These are phyloP conservation scores for Cosmopolites sordidus DNA, from an alignment of 2,888 invertebrate species.

Conservation along the genomic window DNA sequence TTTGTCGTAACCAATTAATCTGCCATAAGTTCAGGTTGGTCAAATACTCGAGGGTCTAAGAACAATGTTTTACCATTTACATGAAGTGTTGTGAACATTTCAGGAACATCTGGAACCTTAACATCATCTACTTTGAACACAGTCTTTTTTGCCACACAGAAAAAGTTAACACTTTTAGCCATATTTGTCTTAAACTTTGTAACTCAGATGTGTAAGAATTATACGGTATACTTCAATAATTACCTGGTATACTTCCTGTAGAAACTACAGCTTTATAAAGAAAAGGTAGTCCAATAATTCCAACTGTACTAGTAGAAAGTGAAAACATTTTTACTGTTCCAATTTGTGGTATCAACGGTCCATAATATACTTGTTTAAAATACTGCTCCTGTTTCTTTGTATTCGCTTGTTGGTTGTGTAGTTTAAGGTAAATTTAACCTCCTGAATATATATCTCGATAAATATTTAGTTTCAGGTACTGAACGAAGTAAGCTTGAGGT, in stretches of 20 bases:
- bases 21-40: conserved; percentile 68
- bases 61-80: conserved; percentile 70
- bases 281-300: conserved; percentile 70
- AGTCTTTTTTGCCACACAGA: conserved; percentile 62
- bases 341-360: conserved; percentile 66
- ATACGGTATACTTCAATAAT: conserved; percentile 61
- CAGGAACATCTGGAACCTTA: conserved; percentile 71
- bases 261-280: conserved; percentile 59
- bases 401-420: conserved; percentile 8
- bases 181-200: conserved; percentile 63
- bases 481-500: too few relatives aligned
- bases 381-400: conserved; percentile 12
- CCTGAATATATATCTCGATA: conserved; percentile 8
- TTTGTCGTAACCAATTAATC: conserved; percentile 89
- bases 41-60: conserved; percentile 69
- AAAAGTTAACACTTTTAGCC: conserved; percentile 67
- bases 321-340: conserved; percentile 76
- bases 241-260: conserved; percentile 55
- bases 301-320: conserved; percentile 67
- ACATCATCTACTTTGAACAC: conserved; percentile 76
- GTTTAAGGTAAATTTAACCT: conserved; percentile 8
- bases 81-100: conserved; percentile 75
- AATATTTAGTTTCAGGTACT: conserved; percentile 3
- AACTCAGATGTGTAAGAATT: conserved; percentile 76
- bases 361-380: conserved; percentile 56